Conservation (phyloP, 92 coral and sea anemone species). For the Epizoanthus illoricatus region DNA sequence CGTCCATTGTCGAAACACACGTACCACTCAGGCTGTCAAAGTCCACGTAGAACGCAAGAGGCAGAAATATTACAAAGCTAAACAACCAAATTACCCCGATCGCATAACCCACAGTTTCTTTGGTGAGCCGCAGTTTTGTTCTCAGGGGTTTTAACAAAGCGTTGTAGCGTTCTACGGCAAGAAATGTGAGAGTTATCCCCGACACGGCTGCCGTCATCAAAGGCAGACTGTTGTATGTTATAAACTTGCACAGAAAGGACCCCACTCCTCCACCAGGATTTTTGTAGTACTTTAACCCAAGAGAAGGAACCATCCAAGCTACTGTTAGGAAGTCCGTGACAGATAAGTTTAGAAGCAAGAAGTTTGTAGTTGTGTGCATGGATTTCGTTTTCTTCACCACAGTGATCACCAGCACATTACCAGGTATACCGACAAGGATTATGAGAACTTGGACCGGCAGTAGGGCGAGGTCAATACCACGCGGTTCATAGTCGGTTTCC, state of each 20-base stretch:
- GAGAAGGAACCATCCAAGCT: constrained; percentile 4
- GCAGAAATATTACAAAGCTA: background rate
- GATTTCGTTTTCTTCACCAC: constrained; percentile 8
- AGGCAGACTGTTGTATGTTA: constrained; percentile 4
- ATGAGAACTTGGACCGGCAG: constrained; percentile 11
- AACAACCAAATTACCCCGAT: background rate
- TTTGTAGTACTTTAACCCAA: background rate
- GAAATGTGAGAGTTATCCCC: too few species aligned
- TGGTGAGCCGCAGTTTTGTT: too few species aligned
- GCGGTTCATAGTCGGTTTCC: background rate
- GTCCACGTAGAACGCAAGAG: background rate
- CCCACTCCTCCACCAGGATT: constrained; percentile 5
- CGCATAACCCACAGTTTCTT: too few species aligned
- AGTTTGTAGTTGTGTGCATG: constrained; percentile 17
- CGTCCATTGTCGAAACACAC: background rate
- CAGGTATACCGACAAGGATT: constrained; percentile 22
- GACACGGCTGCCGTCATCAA: background rate
- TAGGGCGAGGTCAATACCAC: background rate
- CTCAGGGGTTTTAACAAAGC: too few species aligned
- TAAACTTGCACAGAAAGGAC: constrained; percentile 24
- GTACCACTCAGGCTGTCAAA: background rate
- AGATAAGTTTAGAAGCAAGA: constrained; percentile 1
- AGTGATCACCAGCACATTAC: constrained; percentile 6
- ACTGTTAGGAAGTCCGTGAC: constrained; percentile 6
- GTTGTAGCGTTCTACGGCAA: too few species aligned